phyloP scores from a whole-genome alignment of 2,888 invertebrate species.

The Stenodera caucasica region DNA sequence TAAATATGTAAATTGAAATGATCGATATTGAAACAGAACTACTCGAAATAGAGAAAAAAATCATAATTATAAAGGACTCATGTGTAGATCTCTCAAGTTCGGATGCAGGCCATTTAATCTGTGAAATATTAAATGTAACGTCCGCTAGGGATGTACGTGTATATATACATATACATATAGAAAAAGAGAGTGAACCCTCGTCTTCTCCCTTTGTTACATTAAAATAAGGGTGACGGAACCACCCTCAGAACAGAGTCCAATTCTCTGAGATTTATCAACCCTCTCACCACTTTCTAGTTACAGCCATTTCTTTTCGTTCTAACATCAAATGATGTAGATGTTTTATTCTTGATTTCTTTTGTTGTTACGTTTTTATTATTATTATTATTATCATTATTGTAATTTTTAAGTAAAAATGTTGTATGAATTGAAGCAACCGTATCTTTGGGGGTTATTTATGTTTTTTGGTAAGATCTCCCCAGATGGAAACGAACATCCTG shows the following conservation, averaged over 20 bases:
- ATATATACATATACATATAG: not conserved
- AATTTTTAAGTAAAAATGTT: not conserved
- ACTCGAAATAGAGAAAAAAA: slow-evolving; percentile 21
- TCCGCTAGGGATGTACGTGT: slow-evolving; percentile 19
- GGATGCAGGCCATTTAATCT: slow-evolving; percentile 30
- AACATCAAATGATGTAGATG: slow-evolving; percentile 2
- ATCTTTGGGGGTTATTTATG: slow-evolving; percentile 3
- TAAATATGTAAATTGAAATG: slow-evolving; percentile 28
- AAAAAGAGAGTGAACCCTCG: slow-evolving; percentile 7
- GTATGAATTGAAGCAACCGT: not conserved
- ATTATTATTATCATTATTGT: slow-evolving; percentile 6
- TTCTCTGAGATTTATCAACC: slow-evolving; percentile 7
- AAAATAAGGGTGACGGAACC: slow-evolving; percentile 7
- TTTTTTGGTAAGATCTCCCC: slow-evolving; percentile 6
- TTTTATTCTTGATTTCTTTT: slow-evolving; percentile 4
- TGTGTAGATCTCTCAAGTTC: slow-evolving; percentile 22
- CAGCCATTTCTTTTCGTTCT: slow-evolving; percentile 3
- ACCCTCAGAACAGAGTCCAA: slow-evolving; percentile 1
- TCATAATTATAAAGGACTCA: slow-evolving; percentile 27
- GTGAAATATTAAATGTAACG: slow-evolving; percentile 28
- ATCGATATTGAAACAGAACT: slow-evolving; percentile 22
- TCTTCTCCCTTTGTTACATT: slow-evolving; percentile 10
- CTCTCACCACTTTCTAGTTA: slow-evolving; percentile 1
- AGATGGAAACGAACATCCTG: slow-evolving; percentile 9
- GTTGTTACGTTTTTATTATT: not conserved